These are phyloP conservation scores for Eucera pruinosa DNA, from an alignment of 2,888 invertebrate species.

Conservation along the genomic window DNA sequence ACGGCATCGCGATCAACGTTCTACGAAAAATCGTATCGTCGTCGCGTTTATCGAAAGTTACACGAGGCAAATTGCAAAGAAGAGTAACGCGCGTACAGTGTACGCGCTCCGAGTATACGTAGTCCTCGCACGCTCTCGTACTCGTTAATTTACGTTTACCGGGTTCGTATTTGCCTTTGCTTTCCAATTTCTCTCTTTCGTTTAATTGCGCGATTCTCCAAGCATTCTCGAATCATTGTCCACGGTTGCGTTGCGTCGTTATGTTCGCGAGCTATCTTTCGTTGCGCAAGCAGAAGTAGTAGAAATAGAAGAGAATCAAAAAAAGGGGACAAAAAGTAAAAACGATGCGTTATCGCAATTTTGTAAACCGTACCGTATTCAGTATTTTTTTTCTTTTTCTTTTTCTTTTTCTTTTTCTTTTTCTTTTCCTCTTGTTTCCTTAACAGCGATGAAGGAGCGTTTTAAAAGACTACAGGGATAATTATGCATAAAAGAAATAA, in stretches of 20 bases:
- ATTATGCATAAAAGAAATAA: slow-evolving; percentile 72
- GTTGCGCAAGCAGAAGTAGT: not conserved
- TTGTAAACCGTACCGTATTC: slow-evolving; percentile 56
- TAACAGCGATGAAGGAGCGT: slow-evolving; percentile 62
- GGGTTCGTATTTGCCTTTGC: no score
- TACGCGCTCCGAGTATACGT: slow-evolving; percentile 31
- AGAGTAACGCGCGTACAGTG: slow-evolving; percentile 31
- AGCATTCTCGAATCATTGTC: slow-evolving; percentile 6
- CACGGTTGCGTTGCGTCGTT: not conserved
- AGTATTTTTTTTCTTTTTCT: slow-evolving; percentile 61
- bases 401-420: slow-evolving; percentile 25
- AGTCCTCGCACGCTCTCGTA: slow-evolving; percentile 41
- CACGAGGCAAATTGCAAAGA: slow-evolving; percentile 2
- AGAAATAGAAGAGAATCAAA: not conserved
- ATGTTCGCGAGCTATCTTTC: not conserved
- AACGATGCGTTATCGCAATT: no score
- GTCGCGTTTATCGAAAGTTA: slow-evolving; percentile 54
- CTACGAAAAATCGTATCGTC: slow-evolving; percentile 21
- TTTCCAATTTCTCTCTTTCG: slow-evolving; percentile 32
- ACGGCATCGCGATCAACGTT: slow-evolving; percentile 24
- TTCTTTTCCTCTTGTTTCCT: slow-evolving; percentile 51
- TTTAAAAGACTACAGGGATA: slow-evolving; percentile 73
- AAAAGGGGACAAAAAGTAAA: not conserved
- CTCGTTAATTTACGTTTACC: slow-evolving; percentile 15
- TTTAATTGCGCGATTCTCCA: not conserved